phyloP scores from a whole-genome alignment of 2,888 invertebrate species.

The Diarsia dahlii region DNA sequence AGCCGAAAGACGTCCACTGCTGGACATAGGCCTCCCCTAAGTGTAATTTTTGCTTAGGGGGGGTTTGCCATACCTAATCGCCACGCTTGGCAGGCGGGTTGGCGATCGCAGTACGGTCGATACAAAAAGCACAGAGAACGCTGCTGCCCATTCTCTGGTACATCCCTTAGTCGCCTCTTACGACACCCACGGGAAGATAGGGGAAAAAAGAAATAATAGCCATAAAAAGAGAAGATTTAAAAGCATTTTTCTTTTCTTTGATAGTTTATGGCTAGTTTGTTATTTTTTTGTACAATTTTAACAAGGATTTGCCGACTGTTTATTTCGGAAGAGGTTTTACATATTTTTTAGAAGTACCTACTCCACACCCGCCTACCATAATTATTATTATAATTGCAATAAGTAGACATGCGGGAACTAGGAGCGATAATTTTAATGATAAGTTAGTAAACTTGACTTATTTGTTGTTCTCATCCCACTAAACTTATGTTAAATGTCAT shows the following conservation, averaged over 20 bases:
- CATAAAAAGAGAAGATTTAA: too few relatives aligned
- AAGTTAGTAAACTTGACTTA: background rate
- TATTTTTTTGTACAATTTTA: background rate
- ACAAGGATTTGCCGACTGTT: background rate
- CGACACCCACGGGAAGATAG: too few relatives aligned
- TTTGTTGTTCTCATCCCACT: background rate
- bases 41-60: too few relatives aligned
- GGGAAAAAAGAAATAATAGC: too few relatives aligned
- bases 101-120: too few relatives aligned
- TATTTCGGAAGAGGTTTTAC: background rate
- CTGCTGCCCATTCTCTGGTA: too few relatives aligned
- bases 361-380: slow-evolving; percentile 4
- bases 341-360: background rate
- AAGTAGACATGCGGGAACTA: background rate
- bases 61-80: too few relatives aligned
- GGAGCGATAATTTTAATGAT: background rate
- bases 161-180: too few relatives aligned
- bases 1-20: too few relatives aligned
- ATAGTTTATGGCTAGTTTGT: background rate
- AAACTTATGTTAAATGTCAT: background rate
- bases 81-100: too few relatives aligned
- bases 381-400: slow-evolving; percentile 2
- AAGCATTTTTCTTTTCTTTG: background rate
- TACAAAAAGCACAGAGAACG: too few relatives aligned
- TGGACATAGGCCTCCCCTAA: too few relatives aligned